A percentile compares a stretch with the other conserved stretches of the same genome.
phyloP scores from a whole-genome alignment of 2,797 vertebrate species.

The Crenichthys baileyi region DNA sequence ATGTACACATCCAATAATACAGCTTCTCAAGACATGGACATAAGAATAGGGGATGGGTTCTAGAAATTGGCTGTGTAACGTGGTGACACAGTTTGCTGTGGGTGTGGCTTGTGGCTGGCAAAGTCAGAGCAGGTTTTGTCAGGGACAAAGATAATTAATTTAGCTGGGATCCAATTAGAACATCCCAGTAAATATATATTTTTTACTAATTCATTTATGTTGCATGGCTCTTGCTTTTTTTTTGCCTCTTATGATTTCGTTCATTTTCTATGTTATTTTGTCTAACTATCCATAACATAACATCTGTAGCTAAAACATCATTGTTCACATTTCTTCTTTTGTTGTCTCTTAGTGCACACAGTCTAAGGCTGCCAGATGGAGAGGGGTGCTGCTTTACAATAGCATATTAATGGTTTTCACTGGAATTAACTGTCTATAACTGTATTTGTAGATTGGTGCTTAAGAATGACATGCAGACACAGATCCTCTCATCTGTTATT shows the following conservation, averaged over 20 bases:
- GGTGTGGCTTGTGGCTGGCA: too few relatives aligned
- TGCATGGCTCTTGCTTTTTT: not conserved
- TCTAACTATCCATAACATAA: not conserved
- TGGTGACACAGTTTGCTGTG: too few relatives aligned
- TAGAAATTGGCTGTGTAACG: too few relatives aligned
- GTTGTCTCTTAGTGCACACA: not conserved
- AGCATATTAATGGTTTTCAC: not conserved
- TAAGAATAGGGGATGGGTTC: too few relatives aligned
- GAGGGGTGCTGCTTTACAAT: not conserved
- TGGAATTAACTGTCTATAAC: not conserved
- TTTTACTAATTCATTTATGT: not conserved
- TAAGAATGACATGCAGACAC: not conserved
- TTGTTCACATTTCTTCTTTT: not conserved
- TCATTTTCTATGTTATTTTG: not conserved
- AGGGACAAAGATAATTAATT: too few relatives aligned
- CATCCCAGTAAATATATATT: too few relatives aligned
- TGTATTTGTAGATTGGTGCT: not conserved
- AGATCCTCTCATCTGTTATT: not conserved
- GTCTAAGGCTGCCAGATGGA: too few relatives aligned
- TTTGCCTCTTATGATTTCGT: not conserved
- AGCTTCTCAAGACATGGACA: too few relatives aligned
- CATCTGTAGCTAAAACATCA: not conserved
- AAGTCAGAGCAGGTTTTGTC: too few relatives aligned
- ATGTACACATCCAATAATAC: too few relatives aligned
- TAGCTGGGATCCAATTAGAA: too few relatives aligned